phyloP scores from a whole-genome alignment of 2,888 invertebrate genomes.

The Neria commutata region DNA sequence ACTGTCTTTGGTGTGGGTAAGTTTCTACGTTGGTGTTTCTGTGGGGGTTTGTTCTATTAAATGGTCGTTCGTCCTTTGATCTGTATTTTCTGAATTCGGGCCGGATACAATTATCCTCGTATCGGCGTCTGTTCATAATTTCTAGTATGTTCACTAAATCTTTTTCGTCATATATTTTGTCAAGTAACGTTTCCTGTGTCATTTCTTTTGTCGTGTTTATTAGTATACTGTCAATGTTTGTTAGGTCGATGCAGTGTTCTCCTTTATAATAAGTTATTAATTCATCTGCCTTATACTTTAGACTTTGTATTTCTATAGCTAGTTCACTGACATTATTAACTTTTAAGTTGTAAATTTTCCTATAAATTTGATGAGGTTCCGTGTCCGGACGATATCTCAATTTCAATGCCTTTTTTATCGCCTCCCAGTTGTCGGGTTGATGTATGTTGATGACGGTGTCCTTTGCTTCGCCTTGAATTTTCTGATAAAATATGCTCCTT shows the following conservation, averaged over 20 bases:
- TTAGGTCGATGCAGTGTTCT: no score
- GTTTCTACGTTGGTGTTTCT: no score
- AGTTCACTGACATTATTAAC: conserved; percentile 18
- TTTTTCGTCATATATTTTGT: conserved; percentile 17
- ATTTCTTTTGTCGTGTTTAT: conserved; percentile 20
- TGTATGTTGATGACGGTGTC: no score
- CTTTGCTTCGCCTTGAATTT: no score
- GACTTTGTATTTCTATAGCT: conserved; percentile 19
- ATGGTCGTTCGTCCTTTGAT: not conserved
- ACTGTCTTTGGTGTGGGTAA: no score
- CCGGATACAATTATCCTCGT: conserved; percentile 16
- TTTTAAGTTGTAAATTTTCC: conserved; percentile 9
- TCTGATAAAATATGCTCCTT: no score
- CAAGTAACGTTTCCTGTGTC: conserved; percentile 16
- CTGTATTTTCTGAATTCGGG: conserved; percentile 14
- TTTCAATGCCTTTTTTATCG: no score
- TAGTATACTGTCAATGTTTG: no score
- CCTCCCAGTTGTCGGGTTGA: no score
- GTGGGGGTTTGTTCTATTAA: no score
- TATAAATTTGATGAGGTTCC: conserved; percentile 18
- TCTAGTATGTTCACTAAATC: conserved; percentile 12
- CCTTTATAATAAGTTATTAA: conserved; percentile 25
- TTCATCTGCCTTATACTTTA: conserved; percentile 20
- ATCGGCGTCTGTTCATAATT: conserved; percentile 12
- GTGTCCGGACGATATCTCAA: conserved; percentile 18